Conservation (phyloP, 2,113 vertebrate species). For the Henicopernis longicauda region DNA sequence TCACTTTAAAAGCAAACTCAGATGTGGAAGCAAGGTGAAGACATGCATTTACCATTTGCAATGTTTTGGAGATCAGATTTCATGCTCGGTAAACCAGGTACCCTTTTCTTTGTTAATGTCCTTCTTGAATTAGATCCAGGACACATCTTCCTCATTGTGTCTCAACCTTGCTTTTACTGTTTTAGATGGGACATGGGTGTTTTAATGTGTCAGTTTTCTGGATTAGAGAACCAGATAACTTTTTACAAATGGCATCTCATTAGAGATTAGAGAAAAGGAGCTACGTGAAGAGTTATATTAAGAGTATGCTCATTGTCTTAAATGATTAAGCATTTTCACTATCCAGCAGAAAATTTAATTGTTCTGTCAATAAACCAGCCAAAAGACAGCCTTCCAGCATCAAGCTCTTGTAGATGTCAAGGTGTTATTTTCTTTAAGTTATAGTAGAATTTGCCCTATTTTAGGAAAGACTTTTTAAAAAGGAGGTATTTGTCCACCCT, state of each 20-base stretch:
- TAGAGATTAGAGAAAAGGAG: background rate
- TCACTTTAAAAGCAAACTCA: background rate
- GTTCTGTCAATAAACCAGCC: background rate
- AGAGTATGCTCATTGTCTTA: background rate
- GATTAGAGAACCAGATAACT: background rate
- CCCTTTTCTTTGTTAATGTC: background rate
- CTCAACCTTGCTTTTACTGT: background rate
- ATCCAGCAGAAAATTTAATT: background rate
- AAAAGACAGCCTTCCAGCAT: background rate
- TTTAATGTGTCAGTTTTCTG: background rate
- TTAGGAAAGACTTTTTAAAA: background rate
- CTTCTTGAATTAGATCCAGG: background rate
- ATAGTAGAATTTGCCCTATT: background rate
- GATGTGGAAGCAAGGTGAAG: background rate
- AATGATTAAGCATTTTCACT: background rate
- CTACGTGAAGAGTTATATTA: background rate
- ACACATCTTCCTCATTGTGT: background rate
- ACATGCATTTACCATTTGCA: background rate
- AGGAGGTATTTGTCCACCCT: background rate
- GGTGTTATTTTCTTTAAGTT: background rate
- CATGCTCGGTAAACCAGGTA: background rate
- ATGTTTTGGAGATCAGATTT: background rate
- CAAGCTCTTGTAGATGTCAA: background rate
- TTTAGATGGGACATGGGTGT: background rate
- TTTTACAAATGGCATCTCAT: background rate